These are phyloP conservation scores for Agriotes lineatus DNA, from an alignment of 2,888 invertebrate species.

Conservation along the genomic window DNA sequence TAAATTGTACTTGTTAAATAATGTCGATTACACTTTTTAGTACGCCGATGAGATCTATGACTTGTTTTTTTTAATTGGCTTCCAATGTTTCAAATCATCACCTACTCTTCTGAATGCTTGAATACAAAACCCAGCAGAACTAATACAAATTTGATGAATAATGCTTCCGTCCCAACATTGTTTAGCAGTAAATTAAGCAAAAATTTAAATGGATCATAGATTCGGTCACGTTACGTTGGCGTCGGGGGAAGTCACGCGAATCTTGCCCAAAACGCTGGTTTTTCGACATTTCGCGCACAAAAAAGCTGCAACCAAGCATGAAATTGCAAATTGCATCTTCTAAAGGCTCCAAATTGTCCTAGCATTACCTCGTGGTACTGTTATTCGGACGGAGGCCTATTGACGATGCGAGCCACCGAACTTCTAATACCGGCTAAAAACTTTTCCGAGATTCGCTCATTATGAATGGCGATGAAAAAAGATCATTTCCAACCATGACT, in stretches of 20 bases:
- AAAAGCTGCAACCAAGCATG: conserved; percentile 26
- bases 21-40: no score
- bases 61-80: no score
- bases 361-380: conserved; percentile 21
- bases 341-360: conserved; percentile 21
- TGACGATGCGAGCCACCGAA: conserved; percentile 22
- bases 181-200: no score
- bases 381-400: conserved; percentile 16
- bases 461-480: conserved; percentile 42
- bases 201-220: no score
- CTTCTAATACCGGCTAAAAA: conserved; percentile 27
- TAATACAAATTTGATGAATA: no score
- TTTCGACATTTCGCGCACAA: neutral
- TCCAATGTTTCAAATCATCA: no score
- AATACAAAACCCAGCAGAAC: no score
- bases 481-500: conserved; percentile 45
- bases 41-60: no score
- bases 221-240: neutral
- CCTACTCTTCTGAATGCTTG: no score
- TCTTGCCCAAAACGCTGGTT: neutral
- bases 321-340: conserved; percentile 41
- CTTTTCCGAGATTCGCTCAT: conserved; percentile 36
- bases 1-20: no score
- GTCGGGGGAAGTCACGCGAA: neutral
- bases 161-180: no score